Evolutionary conservation across 2,888 invertebrate genomes (phyloP), one percentile per base, ranked within the genome.

Genomic region (Emmelina monodactyla): DNA sequence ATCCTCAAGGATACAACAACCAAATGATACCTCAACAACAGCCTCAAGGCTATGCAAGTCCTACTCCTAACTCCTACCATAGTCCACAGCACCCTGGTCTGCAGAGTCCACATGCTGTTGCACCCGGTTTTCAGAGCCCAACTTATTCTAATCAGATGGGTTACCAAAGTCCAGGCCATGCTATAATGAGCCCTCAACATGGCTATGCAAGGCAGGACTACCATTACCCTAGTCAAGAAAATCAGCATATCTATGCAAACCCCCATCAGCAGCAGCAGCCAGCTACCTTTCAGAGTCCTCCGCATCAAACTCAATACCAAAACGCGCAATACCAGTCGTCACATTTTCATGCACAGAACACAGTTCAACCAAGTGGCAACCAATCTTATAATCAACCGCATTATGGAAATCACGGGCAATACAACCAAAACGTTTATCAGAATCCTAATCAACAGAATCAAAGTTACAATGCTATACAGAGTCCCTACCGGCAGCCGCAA

Each of bases 161-260:
- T 16, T 81, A 65, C 42, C 67, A 72, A 30, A 75, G 72, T 37
- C 69, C 76, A 1, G 68, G 66, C 1, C 71, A 73, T 40, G 55
- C 66, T 9, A 66, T 76, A 56, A 62, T 76, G 63, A 78, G 75
- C 41, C 75, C 78, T n/a, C 76, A 72, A 46, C 65, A 58, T 33
- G 55, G 44, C n/a, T 71, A 62, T 39, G 50, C 58, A 1, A 55
- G 57, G 30, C 75, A 67, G 44, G 76, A 78, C 6, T 72, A 66
- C 47, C 66, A 70, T 32, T 76, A 73, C 41, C 51, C 65, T 41
- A 61, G 47, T 49, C 73, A 67, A 51, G 75, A 76, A n/a, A 59
- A 69, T 36, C 78, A 70, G 39, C 66, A 73, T 38, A 60, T 62
- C 37, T 73, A 75, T 44, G 60, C 56, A 6, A 69, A 56, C 44